A percentile compares a stretch with the other conserved stretches of the same genome.
Conservation (phyloP, 2,113 vertebrate species). For the Morone chrysops region DNA sequence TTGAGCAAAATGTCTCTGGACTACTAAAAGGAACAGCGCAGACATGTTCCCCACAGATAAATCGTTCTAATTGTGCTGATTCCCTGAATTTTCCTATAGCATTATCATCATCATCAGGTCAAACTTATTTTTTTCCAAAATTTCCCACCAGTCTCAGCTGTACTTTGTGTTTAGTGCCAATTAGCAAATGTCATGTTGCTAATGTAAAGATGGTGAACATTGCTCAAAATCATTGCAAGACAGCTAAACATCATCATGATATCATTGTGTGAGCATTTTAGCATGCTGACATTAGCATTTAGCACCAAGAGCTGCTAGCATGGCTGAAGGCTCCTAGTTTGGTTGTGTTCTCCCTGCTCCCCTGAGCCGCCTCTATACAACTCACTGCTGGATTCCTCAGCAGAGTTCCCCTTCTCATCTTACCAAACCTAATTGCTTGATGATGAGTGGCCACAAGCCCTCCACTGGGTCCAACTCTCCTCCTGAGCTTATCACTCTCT, state of each 20-base stretch:
- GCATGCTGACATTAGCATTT: not conserved
- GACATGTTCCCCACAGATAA: too few species aligned
- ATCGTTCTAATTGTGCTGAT: too few species aligned
- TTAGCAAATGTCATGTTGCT: not conserved
- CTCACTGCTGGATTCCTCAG: conserved; percentile 1
- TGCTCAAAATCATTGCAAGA: not conserved
- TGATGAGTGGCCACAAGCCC: conserved; percentile 16
- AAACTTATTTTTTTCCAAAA: too few species aligned
- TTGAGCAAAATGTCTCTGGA: too few species aligned
- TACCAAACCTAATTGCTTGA: conserved; percentile 23
- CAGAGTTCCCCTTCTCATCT: not conserved
- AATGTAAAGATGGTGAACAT: not conserved
- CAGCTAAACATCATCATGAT: not conserved
- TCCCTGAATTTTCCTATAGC: too few species aligned
- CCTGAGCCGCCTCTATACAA: not conserved
- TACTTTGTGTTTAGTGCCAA: not conserved
- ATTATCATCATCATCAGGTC: too few species aligned
- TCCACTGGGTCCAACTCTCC: not conserved
- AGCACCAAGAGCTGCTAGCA: not conserved
- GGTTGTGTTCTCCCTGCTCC: not conserved
- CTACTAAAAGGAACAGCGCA: too few species aligned
- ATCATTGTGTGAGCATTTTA: not conserved
- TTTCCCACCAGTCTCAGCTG: too few species aligned
- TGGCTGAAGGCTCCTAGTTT: not conserved
- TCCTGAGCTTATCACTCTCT: conserved; percentile 23